phyloP scores from a whole-genome alignment of 1,140 invertebrate genomes.

The Rhizoglyphus robini region DNA sequence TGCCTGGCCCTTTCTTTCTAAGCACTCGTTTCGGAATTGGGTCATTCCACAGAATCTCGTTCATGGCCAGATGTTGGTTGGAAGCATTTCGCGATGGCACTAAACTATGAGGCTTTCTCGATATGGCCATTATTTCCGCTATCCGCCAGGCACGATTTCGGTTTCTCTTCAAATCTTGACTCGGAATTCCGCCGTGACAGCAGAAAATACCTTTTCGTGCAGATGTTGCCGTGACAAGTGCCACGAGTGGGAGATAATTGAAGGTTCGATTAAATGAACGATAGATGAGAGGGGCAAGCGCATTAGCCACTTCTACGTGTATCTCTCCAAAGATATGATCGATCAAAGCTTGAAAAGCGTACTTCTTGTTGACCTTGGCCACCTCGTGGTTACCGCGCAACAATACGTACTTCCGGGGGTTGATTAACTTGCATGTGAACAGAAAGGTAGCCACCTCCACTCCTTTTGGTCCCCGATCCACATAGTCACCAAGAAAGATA shows the following conservation, averaged over 20 bases:
- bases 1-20: neutral
- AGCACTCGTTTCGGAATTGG: neutral
- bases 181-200: constrained; percentile 55
- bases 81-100: neutral
- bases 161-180: neutral
- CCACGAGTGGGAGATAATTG: constrained; percentile 53
- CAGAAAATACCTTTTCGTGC: constrained; percentile 43
- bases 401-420: constrained; percentile 45
- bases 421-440: constrained; percentile 47
- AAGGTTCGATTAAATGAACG: constrained; percentile 47
- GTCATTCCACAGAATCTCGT: constrained; percentile 4
- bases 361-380: neutral
- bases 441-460: constrained; percentile 41
- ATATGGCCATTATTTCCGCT: neutral
- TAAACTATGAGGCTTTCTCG: neutral
- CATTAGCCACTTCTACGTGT: neutral
- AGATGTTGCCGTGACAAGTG: constrained; percentile 43
- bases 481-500: constrained; percentile 52
- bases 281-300: neutral
- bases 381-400: constrained; percentile 47
- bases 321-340: neutral
- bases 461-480: constrained; percentile 46
- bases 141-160: neutral
- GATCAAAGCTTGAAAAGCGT: neutral
- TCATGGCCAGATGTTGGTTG: neutral